Percentiles rank a stretch among this genome's conserved stretches.
Evolutionary conservation across 2,113 vertebrate genomes (phyloP).

Genomic region (Rhea americana): DNA sequence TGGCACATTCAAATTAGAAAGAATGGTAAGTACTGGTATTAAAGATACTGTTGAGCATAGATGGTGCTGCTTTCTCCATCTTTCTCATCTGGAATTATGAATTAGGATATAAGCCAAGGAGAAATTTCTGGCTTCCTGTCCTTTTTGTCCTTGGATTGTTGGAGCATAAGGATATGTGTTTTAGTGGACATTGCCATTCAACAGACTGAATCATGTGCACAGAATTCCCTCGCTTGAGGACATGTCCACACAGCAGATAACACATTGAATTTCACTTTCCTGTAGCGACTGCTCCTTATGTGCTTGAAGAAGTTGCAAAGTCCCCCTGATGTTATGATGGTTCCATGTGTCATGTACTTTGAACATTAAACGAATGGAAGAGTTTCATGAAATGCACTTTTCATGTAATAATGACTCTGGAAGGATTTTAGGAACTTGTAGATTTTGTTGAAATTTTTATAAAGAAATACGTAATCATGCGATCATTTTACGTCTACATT

Average conservation of each 20-base stretch:
- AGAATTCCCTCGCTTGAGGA: background rate
- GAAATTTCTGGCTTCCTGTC: background rate
- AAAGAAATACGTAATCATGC: background rate
- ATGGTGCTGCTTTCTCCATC: background rate
- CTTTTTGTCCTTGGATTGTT: background rate
- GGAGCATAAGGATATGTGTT: background rate
- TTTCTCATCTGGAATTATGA: background rate
- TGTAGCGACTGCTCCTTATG: background rate
- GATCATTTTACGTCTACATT: background rate
- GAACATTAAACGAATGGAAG: background rate
- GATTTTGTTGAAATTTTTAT: background rate
- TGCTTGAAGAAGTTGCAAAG: background rate
- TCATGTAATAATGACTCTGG: accelerated
- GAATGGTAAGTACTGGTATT: background rate
- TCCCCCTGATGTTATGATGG: background rate
- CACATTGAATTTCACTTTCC: background rate
- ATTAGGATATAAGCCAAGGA: background rate
- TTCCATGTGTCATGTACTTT: background rate
- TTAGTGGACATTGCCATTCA: background rate
- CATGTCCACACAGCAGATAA: accelerated
- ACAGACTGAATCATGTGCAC: too few relatives aligned
- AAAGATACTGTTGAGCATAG: background rate
- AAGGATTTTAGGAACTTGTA: background rate
- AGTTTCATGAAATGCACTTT: background rate
- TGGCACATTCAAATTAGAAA: background rate